phyloP scores from a whole-genome alignment of 1,140 invertebrate genomes.

The Orchesella cincta region DNA sequence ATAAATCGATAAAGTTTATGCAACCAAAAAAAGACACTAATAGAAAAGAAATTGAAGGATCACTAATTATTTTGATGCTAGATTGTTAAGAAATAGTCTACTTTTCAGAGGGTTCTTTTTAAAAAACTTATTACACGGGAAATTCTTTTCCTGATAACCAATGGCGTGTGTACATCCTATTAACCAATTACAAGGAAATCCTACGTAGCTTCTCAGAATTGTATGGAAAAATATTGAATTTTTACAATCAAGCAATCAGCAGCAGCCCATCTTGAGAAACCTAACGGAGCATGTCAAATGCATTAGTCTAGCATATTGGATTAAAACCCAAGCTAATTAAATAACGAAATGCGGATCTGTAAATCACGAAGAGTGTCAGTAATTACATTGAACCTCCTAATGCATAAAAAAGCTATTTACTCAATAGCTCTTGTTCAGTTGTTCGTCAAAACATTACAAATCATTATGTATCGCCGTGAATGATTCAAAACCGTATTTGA shows the following conservation, averaged over 20 bases:
- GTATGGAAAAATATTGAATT: background rate
- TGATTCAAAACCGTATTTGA: too few species aligned
- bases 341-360: background rate
- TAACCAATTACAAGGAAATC: background rate
- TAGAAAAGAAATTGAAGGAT: too few species aligned
- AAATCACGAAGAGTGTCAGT: background rate
- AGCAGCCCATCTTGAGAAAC: background rate
- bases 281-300: background rate
- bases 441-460: background rate
- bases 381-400: background rate
- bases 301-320: background rate
- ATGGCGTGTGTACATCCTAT: background rate
- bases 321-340: background rate
- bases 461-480: too few species aligned
- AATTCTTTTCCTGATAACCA: too few species aligned
- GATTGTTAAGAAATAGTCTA: too few species aligned
- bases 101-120: too few species aligned
- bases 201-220: background rate
- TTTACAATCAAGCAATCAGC: background rate
- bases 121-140: too few species aligned
- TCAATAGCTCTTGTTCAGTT: background rate
- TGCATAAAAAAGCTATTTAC: background rate
- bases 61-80: too few species aligned
- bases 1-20: too few species aligned
- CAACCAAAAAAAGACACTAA: too few species aligned